These are phyloP conservation scores for Euzetes globulus DNA, from an alignment of 2,888 invertebrate species.

Conservation along the genomic window DNA sequence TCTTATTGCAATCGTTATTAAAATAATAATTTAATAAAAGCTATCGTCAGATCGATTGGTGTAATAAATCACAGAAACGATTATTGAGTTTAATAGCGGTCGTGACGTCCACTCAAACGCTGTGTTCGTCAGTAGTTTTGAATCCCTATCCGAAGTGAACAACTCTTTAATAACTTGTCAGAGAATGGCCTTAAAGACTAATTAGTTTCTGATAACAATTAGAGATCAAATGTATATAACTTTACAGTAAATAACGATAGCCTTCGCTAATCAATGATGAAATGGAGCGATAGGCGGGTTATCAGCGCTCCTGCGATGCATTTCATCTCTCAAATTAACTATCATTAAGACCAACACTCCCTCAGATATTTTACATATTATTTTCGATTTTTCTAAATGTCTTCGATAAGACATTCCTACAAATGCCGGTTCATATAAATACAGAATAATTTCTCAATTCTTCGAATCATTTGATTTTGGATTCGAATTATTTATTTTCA, in stretches of 20 bases:
- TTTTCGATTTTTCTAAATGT: background rate
- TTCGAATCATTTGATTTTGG: background rate
- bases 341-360: background rate
- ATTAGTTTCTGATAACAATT: background rate
- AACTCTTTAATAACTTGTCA: background rate
- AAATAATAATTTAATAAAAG: too few species aligned
- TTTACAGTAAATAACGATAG: background rate
- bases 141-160: background rate
- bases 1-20: too few species aligned
- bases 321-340: background rate
- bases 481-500: background rate
- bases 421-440: conserved; percentile 12
- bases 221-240: background rate
- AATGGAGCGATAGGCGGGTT: conserved; percentile 8
- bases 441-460: background rate
- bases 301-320: background rate
- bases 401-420: conserved; percentile 8
- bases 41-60: too few species aligned
- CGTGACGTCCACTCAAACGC: background rate
- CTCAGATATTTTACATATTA: background rate
- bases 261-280: conserved; percentile 7
- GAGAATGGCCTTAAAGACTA: background rate
- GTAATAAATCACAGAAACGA: too few species aligned
- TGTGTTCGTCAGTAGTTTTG: background rate
- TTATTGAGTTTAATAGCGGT: too few species aligned